Conservation (phyloP, 2,888 invertebrate species). For the Julus scandinavius region DNA sequence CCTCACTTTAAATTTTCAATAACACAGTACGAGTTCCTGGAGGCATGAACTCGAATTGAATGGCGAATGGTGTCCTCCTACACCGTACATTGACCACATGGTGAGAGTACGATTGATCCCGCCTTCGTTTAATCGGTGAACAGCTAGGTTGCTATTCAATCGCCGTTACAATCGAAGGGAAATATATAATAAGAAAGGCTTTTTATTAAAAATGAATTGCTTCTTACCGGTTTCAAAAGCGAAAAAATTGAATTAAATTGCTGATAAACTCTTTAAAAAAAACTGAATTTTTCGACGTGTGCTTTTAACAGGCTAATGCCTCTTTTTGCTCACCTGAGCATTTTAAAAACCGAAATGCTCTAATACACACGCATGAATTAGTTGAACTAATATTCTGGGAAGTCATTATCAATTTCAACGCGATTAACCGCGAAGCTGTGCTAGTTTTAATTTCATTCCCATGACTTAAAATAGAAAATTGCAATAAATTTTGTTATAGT, state of each 20-base stretch:
- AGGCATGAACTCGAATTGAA: constrained; percentile 5
- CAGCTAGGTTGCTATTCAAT: neutral
- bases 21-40: neutral
- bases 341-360: neutral
- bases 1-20: neutral
- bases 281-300: neutral
- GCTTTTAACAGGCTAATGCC: neutral
- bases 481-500: too few species aligned
- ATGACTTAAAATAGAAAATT: neutral
- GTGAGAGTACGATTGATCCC: neutral
- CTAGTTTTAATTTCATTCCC: neutral
- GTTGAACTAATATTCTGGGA: neutral
- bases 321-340: constrained; percentile 8
- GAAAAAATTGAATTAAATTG: constrained; percentile 18
- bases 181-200: neutral
- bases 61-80: neutral
- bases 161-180: neutral
- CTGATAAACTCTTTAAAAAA: neutral
- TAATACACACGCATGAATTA: neutral
- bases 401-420: neutral
- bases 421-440: neutral
- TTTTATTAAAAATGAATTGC: neutral
- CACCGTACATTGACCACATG: neutral
- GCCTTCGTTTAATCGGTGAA: neutral
- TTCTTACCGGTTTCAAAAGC: neutral